Evolutionary conservation across 2,797 vertebrate genomes (phyloP).

Genomic region (Austrolebias charrua): DNA sequence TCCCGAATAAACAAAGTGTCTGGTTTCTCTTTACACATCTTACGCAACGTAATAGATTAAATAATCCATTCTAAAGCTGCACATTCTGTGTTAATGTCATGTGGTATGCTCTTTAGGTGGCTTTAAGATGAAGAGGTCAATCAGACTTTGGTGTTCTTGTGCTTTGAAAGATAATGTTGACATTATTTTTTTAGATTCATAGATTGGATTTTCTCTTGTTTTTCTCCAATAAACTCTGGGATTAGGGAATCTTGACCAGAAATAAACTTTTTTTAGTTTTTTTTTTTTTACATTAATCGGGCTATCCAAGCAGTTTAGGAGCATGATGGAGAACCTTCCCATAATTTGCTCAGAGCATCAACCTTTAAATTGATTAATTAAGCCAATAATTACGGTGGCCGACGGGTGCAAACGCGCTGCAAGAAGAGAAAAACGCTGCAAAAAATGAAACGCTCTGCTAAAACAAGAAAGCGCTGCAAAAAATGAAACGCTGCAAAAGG

Average conservation of each 20-base stretch:
- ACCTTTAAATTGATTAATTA: conserved; percentile 12
- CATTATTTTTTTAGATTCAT: background rate
- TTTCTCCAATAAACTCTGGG: background rate
- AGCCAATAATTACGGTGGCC: conserved; percentile 43
- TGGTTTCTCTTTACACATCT: conserved; percentile 28
- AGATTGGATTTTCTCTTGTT: background rate
- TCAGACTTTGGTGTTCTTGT: background rate
- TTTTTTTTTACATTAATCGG: background rate
- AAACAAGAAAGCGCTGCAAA: no score
- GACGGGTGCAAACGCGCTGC: no score
- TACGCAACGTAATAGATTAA: conserved; percentile 12
- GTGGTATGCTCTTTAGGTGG: background rate
- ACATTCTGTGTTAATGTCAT: background rate
- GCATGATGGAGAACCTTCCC: conserved; percentile 4
- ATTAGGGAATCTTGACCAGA: conserved; percentile 1
- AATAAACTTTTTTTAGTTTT: background rate
- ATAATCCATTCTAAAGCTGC: background rate
- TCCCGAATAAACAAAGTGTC: conserved; percentile 12
- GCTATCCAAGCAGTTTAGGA: conserved; percentile 4
- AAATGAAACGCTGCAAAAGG: no score
- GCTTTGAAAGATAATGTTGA: background rate
- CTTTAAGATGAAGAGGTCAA: conserved; percentile 3
- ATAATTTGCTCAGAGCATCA: conserved; percentile 40
- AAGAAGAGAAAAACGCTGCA: no score
- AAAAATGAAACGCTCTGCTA: no score